Evolutionary conservation across 1,140 invertebrate genomes (phyloP).

Genomic region (Teleogryllus occipitalis): DNA sequence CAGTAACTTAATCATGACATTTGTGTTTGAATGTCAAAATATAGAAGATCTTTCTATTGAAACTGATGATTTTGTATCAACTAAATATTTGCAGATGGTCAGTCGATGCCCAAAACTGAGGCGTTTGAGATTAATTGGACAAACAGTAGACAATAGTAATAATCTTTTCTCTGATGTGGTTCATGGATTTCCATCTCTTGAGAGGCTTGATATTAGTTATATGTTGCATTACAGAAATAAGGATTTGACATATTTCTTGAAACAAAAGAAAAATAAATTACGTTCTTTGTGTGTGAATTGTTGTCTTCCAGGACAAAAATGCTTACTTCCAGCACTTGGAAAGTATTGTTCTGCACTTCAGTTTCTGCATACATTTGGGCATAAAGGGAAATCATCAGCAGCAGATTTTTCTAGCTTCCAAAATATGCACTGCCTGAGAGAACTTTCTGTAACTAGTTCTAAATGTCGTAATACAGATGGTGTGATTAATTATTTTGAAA

Average conservation of each 20-base stretch:
- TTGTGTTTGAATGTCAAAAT: background rate
- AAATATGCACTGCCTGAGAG: background rate
- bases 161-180: background rate
- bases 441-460: background rate
- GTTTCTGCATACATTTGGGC: background rate
- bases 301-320: no score
- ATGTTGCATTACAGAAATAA: background rate
- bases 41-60: background rate
- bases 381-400: background rate
- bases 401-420: background rate
- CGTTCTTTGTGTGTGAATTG: background rate
- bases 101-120: background rate
- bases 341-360: background rate
- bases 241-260: background rate
- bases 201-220: background rate
- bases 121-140: background rate
- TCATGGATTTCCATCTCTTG: background rate
- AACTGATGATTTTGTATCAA: background rate
- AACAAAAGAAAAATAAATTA: background rate
- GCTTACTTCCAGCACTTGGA: no score
- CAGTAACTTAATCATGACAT: background rate
- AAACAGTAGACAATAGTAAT: background rate
- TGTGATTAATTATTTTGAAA: background rate
- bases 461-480: background rate
- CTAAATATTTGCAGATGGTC: constrained; percentile 8